Evolutionary conservation across 2,888 invertebrate genomes (phyloP).

Genomic region (Caenorhabditis wallacei): DNA sequence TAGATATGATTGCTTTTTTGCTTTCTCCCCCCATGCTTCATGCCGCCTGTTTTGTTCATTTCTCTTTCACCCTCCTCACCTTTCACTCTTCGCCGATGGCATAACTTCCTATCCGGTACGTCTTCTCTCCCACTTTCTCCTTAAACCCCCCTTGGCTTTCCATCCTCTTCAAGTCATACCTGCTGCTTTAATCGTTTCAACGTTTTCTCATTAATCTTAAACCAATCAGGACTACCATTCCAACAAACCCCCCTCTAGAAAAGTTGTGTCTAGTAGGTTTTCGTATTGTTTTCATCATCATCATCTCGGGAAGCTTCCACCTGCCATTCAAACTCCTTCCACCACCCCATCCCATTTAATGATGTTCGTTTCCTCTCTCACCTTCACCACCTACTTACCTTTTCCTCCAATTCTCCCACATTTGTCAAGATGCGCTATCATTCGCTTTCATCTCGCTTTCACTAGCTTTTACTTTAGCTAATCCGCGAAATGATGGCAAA

Average conservation of each 20-base stretch:
- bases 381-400: conserved; percentile 38
- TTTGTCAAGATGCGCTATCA: conserved; percentile 56
- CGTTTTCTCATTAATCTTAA: conserved; percentile 67
- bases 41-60: conserved; percentile 60
- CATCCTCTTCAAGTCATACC: conserved; percentile 32
- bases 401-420: conserved; percentile 28
- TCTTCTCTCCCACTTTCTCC: conserved; percentile 43
- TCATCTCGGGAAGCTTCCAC: not conserved
- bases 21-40: not conserved
- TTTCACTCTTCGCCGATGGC: conserved; percentile 63
- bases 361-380: conserved; percentile 53
- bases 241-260: conserved; percentile 23
- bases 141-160: conserved; percentile 27
- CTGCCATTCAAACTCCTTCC: conserved; percentile 1
- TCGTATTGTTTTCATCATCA: not conserved
- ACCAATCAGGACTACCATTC: conserved; percentile 58
- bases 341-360: conserved; percentile 27
- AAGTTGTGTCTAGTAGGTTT: not conserved
- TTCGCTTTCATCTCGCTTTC: conserved; percentile 36
- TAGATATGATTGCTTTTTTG: conserved; percentile 63
- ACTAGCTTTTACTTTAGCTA: conserved; percentile 16
- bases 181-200: conserved; percentile 66
- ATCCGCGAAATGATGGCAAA: conserved; percentile 52
- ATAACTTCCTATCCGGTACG: conserved; percentile 57
- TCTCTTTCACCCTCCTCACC: conserved; percentile 53